A percentile compares a stretch with the other conserved stretches of the same genome.
These are phyloP conservation scores for Bradypodion pumilum DNA, from an alignment of 2,797 vertebrate species.

Conservation along the genomic window DNA sequence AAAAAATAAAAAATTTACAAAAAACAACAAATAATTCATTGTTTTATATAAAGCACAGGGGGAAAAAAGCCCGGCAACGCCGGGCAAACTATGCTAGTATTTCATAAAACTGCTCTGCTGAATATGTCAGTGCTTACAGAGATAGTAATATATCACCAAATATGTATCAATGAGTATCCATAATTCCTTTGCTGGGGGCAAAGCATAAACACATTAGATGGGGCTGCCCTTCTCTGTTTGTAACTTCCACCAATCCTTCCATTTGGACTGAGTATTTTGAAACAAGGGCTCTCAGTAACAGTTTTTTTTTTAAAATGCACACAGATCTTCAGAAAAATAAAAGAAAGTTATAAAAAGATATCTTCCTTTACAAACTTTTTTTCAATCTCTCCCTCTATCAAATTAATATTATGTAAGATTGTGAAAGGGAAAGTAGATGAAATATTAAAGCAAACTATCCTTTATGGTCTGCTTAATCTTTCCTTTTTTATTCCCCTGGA, in stretches of 20 bases:
- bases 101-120: neutral
- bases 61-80: too few relatives aligned
- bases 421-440: neutral
- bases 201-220: neutral
- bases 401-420: conserved; percentile 37
- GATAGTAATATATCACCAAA: neutral
- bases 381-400: neutral
- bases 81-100: too few relatives aligned
- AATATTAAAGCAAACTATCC: neutral
- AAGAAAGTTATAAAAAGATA: too few relatives aligned
- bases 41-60: too few relatives aligned
- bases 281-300: neutral
- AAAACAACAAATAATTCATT: too few relatives aligned
- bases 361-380: neutral
- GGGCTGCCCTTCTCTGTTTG: neutral
- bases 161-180: neutral
- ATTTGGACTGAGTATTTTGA: neutral
- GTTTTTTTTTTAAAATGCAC: too few relatives aligned
- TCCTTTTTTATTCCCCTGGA: neutral
- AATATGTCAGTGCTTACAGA: neutral
- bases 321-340: too few relatives aligned
- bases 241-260: neutral
- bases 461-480: conserved; percentile 18
- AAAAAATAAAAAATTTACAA: too few relatives aligned
- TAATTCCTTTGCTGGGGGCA: neutral